phyloP scores from a whole-genome alignment of 2,888 invertebrate species.

The Philaethria dido region DNA sequence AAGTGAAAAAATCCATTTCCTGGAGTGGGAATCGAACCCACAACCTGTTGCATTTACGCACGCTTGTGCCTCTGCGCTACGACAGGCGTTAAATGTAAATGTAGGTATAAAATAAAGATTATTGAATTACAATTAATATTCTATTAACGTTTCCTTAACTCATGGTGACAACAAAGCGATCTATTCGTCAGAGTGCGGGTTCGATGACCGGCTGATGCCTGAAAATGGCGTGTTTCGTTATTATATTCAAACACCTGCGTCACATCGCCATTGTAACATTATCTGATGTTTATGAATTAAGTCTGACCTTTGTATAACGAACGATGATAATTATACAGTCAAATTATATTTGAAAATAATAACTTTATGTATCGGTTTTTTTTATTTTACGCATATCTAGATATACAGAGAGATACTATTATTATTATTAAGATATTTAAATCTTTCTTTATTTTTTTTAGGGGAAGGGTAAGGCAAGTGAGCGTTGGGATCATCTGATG shows the following conservation, averaged over 20 bases:
- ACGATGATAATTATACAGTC: constrained; percentile 3
- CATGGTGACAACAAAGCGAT: constrained; percentile 34
- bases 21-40: too few species aligned
- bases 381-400: not conserved
- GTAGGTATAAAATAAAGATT: not conserved
- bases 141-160: constrained; percentile 28
- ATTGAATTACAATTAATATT: constrained; percentile 32
- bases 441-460: too few species aligned
- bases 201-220: constrained; percentile 49
- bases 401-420: too few species aligned
- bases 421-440: too few species aligned
- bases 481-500: too few species aligned
- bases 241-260: constrained; percentile 50
- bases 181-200: constrained; percentile 44
- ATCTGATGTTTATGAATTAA: constrained; percentile 42
- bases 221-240: constrained; percentile 49
- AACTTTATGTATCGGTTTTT: not conserved
- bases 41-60: too few species aligned
- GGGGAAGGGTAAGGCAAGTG: too few species aligned
- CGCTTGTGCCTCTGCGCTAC: too few species aligned
- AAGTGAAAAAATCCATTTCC: too few species aligned
- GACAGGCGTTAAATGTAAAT: too few species aligned
- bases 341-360: not conserved
- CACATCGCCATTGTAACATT: constrained; percentile 46
- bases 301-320: constrained; percentile 21